These are phyloP conservation scores for Idaea dimidiata DNA, from an alignment of 2,888 invertebrate species.

Conservation along the genomic window DNA sequence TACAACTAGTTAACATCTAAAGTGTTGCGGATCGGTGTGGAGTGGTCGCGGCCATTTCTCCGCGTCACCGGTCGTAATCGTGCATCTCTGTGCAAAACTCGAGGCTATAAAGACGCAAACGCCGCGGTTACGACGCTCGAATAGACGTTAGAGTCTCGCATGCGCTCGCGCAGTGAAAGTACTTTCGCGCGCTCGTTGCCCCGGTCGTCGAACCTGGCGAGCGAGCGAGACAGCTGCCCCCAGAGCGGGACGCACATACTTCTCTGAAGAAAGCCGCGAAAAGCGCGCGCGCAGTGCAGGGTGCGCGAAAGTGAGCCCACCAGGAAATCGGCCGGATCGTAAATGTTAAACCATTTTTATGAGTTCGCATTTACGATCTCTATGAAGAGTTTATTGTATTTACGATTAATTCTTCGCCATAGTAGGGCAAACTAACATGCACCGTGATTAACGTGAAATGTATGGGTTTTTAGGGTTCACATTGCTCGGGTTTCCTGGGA, in stretches of 20 bases:
- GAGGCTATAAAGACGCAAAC: conserved; percentile 56
- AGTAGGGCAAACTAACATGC: conserved; percentile 17
- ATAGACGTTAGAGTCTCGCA: conserved; percentile 59
- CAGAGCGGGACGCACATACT: conserved; percentile 53
- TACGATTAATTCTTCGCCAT: conserved; percentile 43
- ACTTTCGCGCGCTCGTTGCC: conserved; percentile 78
- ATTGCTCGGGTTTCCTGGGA: too few species aligned
- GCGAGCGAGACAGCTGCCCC: conserved; percentile 41
- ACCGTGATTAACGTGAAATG: conserved; percentile 5
- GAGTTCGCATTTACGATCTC: conserved; percentile 59
- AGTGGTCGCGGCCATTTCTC: conserved; percentile 55
- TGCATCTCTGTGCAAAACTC: conserved; percentile 43
- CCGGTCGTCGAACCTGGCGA: conserved; percentile 72
- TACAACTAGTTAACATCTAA: conserved; percentile 55
- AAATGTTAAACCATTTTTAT: conserved; percentile 67
- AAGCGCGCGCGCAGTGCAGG: conserved; percentile 42
- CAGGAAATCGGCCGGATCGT: conserved; percentile 67
- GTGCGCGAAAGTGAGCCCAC: conserved; percentile 66
- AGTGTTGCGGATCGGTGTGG: conserved; percentile 41
- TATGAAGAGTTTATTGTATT: conserved; percentile 57
- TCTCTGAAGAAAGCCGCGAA: conserved; percentile 70
- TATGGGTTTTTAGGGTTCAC: conserved; percentile 4
- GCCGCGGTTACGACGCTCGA: conserved; percentile 43
- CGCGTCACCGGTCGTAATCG: conserved; percentile 45
- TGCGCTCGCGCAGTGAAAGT: conserved; percentile 77